These are phyloP conservation scores for Biston betularia DNA, from an alignment of 2,888 invertebrate genomes.

Conservation along the genomic window DNA sequence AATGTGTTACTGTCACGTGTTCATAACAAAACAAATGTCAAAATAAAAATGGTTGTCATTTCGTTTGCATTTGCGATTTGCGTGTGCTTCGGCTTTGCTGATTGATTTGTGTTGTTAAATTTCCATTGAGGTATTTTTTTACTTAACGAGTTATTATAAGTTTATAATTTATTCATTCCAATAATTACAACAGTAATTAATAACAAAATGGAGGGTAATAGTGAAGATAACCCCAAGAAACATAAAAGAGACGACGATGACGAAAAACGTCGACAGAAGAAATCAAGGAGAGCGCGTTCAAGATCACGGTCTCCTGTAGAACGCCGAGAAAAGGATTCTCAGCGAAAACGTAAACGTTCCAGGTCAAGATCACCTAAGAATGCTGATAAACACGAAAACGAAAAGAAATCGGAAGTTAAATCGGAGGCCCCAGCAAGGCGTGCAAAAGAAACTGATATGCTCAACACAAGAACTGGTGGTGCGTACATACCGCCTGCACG, in stretches of 20 bases:
- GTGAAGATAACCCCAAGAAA: constrained; percentile 68
- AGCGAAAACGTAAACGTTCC: constrained; percentile 70
- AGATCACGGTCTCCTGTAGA: constrained; percentile 63
- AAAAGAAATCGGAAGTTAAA: constrained; percentile 51
- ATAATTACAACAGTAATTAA: constrained; percentile 3
- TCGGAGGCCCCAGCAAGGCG: constrained; percentile 55
- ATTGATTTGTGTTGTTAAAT: neutral
- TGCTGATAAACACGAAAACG: constrained; percentile 60
- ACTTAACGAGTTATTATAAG: neutral
- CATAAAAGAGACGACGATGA: constrained; percentile 64
- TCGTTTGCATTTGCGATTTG: constrained; percentile 27
- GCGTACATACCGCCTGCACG: constrained; percentile 99
- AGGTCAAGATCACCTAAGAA: constrained; percentile 63
- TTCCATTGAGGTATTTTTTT: neutral
- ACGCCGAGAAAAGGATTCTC: constrained; percentile 57
- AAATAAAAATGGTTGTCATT: constrained; percentile 47
- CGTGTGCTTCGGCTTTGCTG: neutral
- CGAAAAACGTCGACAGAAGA: constrained; percentile 63
- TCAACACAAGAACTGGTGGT: constrained; percentile 95
- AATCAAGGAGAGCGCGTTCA: constrained; percentile 65
- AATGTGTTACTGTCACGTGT: neutral
- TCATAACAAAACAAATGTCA: constrained; percentile 1
- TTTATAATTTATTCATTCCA: too few relatives aligned
- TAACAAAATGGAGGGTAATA: constrained; percentile 64
- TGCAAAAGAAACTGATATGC: constrained; percentile 86